phyloP scores from a whole-genome alignment of 2,888 invertebrate genomes.

The Allacma fusca region DNA sequence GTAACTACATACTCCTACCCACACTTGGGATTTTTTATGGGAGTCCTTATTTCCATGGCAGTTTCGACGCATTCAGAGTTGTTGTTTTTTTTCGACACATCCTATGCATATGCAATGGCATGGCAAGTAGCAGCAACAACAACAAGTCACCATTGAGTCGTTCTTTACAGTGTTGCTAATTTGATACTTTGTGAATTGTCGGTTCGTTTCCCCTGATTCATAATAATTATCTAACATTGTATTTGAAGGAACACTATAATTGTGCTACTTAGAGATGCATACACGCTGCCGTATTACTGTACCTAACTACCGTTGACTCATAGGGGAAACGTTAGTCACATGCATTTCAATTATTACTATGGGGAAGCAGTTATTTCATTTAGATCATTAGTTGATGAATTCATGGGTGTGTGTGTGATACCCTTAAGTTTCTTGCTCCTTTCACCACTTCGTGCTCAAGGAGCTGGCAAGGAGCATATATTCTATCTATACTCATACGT shows the following conservation, averaged over 20 bases:
- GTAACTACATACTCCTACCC: too few relatives aligned
- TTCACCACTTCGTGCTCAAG: too few relatives aligned
- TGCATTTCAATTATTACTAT: neutral
- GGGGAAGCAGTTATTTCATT: neutral
- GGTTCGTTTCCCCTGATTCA: constrained; percentile 3
- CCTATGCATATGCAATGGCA: too few relatives aligned
- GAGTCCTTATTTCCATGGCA: too few relatives aligned
- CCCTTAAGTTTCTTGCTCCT: too few relatives aligned
- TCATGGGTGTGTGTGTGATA: neutral
- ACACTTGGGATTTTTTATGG: too few relatives aligned
- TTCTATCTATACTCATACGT: too few relatives aligned
- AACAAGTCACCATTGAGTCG: neutral
- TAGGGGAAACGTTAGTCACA: too few relatives aligned
- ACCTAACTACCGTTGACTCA: neutral
- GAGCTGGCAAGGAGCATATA: too few relatives aligned
- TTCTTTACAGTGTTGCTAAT: neutral
- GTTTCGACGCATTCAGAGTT: too few relatives aligned
- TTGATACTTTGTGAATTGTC: neutral
- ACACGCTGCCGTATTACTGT: neutral
- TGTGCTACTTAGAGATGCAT: neutral
- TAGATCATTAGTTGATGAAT: neutral
- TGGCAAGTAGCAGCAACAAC: too few relatives aligned
- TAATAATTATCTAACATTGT: constrained; percentile 1
- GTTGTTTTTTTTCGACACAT: too few relatives aligned
- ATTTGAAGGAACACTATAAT: neutral